Evolutionary conservation across 2,113 vertebrate species (phyloP).

Genomic region (Arvicanthis niloticus): DNA sequence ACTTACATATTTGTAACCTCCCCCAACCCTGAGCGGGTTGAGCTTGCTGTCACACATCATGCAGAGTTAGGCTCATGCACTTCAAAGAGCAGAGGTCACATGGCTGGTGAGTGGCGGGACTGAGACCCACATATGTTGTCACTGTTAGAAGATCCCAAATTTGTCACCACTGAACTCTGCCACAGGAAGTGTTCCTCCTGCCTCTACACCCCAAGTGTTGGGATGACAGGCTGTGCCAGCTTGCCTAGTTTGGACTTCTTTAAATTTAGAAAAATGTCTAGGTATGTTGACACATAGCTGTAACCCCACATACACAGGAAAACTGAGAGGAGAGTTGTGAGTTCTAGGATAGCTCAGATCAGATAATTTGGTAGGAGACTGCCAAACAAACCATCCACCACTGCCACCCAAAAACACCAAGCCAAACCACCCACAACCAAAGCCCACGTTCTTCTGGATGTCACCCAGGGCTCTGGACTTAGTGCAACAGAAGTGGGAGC

Average conservation of each 20-base stretch:
- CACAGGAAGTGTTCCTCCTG: not conserved
- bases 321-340: not conserved
- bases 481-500: not conserved
- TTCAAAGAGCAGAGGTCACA: not conserved
- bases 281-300: not conserved
- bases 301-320: not conserved
- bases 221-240: not conserved
- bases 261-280: not conserved
- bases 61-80: not conserved
- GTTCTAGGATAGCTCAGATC: not conserved
- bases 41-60: not conserved
- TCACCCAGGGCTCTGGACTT: not conserved
- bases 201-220: not conserved
- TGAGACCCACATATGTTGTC: fast-evolving
- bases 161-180: not conserved
- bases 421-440: not conserved
- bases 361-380: not conserved
- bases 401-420: not conserved
- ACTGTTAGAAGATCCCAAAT: constrained; percentile 8
- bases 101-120: not conserved
- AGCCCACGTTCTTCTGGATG: not conserved
- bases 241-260: not conserved
- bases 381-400: not conserved
- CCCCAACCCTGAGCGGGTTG: not conserved
- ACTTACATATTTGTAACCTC: not conserved